phyloP scores from a whole-genome alignment of 1,140 invertebrate species.

The Habropoda laboriosa region DNA sequence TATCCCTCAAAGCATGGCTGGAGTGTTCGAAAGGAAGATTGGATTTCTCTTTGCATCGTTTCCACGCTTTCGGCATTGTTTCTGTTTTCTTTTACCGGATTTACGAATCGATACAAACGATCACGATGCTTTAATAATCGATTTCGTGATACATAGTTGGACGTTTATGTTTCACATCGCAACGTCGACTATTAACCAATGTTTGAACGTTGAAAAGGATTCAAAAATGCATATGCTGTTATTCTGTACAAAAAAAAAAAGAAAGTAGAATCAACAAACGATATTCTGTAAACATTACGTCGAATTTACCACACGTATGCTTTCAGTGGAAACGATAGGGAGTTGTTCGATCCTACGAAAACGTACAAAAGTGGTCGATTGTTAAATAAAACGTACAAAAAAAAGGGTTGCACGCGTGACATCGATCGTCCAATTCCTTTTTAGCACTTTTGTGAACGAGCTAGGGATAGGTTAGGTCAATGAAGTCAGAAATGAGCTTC shows the following conservation, averaged over 20 bases:
- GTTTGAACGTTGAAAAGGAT: neutral
- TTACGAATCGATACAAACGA: neutral
- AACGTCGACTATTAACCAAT: neutral
- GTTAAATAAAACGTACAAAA: slow-evolving; percentile 1
- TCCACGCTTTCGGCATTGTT: slow-evolving; percentile 27
- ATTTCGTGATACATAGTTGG: neutral
- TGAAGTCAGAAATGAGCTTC: neutral
- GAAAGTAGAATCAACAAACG: no score
- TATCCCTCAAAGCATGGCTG: slow-evolving; percentile 36
- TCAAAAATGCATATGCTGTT: neutral
- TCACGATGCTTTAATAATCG: neutral
- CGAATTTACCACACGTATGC: neutral
- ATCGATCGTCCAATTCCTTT: slow-evolving; percentile 55
- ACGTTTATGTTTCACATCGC: neutral
- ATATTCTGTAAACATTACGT: neutral
- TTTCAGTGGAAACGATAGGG: neutral
- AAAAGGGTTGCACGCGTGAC: neutral
- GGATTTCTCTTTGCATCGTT: slow-evolving; percentile 61
- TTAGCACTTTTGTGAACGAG: slow-evolving; percentile 50
- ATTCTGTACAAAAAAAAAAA: neutral
- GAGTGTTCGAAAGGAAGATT: slow-evolving; percentile 67
- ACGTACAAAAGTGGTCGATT: slow-evolving; percentile 25
- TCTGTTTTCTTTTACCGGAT: neutral
- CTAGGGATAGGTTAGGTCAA: neutral
- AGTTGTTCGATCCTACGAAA: slow-evolving; percentile 13